Percentiles rank a stretch among this genome's conserved stretches.
Evolutionary conservation across 2,888 invertebrate genomes (phyloP).

Genomic region (Drosophila fulvimacula): DNA sequence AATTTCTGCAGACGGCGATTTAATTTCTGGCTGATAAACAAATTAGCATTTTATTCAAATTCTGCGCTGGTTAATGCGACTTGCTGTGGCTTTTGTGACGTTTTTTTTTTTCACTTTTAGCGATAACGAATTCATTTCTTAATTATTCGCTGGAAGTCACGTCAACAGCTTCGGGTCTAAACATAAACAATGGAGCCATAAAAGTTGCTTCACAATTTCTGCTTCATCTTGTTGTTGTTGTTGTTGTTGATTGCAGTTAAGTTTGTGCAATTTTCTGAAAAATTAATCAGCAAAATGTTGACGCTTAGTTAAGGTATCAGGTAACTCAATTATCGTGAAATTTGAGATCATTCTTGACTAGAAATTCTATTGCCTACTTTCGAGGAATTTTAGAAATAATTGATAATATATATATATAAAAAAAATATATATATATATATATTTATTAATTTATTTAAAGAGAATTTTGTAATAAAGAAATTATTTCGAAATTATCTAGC

Average conservation of each 20-base stretch:
- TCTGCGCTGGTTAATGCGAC: constrained; percentile 8
- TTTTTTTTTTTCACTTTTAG: constrained; percentile 9
- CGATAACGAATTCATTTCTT: constrained; percentile 63
- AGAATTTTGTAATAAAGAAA: constrained; percentile 5
- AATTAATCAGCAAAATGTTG: constrained; percentile 70
- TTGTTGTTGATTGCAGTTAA: constrained; percentile 14
- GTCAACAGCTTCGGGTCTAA: constrained; percentile 25
- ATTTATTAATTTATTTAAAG: not conserved
- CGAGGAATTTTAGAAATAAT: not conserved
- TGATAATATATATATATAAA: not conserved
- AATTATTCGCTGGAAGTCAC: constrained; percentile 67
- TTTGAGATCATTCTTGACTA: constrained; percentile 15
- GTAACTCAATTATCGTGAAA: constrained; percentile 44
- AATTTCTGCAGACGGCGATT: constrained; percentile 12
- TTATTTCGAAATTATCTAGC: constrained; percentile 4
- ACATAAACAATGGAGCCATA: constrained; percentile 39
- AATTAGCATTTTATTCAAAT: constrained; percentile 67
- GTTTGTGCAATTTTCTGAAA: constrained; percentile 60
- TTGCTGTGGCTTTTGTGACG: constrained; percentile 7
- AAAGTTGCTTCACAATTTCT: constrained; percentile 14
- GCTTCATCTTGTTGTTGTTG: constrained; percentile 1
- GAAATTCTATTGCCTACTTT: constrained; percentile 33
- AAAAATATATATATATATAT: too few relatives aligned
- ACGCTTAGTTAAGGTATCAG: constrained; percentile 46
- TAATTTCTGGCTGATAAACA: constrained; percentile 25